These are phyloP conservation scores for Sapayoa aenigma DNA, from an alignment of 2,113 vertebrate species.

Conservation along the genomic window DNA sequence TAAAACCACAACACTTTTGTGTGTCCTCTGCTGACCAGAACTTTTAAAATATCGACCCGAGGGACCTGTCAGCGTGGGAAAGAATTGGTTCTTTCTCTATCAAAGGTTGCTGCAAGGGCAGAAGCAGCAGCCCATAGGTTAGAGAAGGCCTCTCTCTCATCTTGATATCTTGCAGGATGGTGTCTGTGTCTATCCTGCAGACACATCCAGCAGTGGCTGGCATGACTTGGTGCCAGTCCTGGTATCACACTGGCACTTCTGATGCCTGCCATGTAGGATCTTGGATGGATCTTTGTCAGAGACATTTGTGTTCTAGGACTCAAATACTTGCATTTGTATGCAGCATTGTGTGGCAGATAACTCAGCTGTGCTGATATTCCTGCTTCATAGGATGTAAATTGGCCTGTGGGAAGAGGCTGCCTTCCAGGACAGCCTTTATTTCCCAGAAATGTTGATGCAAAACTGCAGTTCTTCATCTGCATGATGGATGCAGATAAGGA, in stretches of 20 bases:
- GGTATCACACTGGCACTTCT: neutral
- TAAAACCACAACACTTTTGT: neutral
- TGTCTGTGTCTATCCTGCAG: neutral
- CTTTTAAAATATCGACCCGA: neutral
- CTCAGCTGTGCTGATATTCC: neutral
- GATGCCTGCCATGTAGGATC: neutral
- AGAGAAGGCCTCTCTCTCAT: neutral
- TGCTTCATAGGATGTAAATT: neutral
- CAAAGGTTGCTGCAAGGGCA: neutral
- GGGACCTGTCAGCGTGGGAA: neutral
- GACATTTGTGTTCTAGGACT: neutral
- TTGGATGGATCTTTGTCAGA: neutral
- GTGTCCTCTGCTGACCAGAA: neutral
- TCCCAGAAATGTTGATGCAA: conserved; percentile 21
- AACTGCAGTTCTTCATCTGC: neutral
- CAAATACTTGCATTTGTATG: neutral
- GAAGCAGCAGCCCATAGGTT: neutral
- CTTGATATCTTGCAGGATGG: neutral
- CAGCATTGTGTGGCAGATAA: neutral
- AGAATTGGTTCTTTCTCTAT: neutral
- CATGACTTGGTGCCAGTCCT: neutral
- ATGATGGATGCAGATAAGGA: neutral
- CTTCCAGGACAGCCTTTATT: conserved; percentile 1
- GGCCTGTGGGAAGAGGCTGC: neutral
- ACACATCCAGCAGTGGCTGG: neutral